Conservation (phyloP, 2,113 vertebrate species). For the Tyrannus savana region DNA sequence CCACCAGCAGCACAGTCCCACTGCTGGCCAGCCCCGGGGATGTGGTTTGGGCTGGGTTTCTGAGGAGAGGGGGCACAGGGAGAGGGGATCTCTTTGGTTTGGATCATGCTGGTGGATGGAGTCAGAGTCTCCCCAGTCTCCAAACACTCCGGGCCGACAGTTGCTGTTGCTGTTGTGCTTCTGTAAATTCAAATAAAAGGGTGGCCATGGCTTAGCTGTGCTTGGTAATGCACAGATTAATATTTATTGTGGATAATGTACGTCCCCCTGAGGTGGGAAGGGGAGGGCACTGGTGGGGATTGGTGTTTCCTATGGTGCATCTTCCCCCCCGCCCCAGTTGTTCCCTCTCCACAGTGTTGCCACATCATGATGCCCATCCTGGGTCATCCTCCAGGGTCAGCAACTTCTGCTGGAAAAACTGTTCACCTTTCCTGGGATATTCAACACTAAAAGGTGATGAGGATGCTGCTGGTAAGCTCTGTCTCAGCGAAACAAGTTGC, state of each 20-base stretch:
- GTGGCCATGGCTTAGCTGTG: not conserved
- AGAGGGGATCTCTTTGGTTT: not conserved
- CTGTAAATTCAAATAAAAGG: not conserved
- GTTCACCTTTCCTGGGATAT: not conserved
- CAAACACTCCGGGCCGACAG: rapidly evolving
- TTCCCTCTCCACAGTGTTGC: not conserved
- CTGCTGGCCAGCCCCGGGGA: not conserved
- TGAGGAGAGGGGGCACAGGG: not conserved
- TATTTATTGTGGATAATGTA: too few relatives aligned
- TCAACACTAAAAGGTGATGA: rapidly evolving
- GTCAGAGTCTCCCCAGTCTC: not conserved
- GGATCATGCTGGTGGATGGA: not conserved
- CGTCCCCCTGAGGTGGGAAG: not conserved
- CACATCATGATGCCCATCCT: not conserved
- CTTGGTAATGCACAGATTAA: not conserved
- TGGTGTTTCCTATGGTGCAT: not conserved
- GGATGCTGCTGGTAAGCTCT: not conserved
- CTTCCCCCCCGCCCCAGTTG: rapidly evolving
- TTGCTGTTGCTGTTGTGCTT: not conserved
- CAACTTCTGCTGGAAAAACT: not conserved
- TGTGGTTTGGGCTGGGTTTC: constrained; percentile 2
- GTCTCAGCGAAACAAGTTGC: not conserved
- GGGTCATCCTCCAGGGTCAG: not conserved
- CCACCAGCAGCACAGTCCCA: not conserved
- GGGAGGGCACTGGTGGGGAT: not conserved